Base-by-base conservation (phyloP, 23 tunicate genomes). In the Trididemnum clinides region DNA sequence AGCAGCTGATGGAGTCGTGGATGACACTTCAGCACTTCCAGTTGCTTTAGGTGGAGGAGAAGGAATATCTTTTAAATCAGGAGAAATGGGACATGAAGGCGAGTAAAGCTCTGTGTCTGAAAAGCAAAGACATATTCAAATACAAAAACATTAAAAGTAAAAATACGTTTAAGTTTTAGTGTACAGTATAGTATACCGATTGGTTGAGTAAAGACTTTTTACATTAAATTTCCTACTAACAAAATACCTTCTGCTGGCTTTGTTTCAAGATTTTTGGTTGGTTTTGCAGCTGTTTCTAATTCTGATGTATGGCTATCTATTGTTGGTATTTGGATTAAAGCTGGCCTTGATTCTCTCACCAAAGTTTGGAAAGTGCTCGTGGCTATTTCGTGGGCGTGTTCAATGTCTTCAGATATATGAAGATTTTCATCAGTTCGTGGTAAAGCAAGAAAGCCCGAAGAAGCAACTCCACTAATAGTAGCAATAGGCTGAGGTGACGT, bases 401-500 rank as follows among this genome's bases (percentile, higher is more conserved):
- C 76, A 22, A 59, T 33, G 5, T 82, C 74, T 18, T 2, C 71
- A 26, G 26, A 28, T 28, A 22, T 20, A 35, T 80, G 71, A 4
- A 70, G 81, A 44, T 30, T 71, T 20, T 71, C 73, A n/a, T 32
- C 33, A 73, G n/a, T n/a, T n/a, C n/a, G n/a, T n/a, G n/a, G n/a
- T n/a, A n/a, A n/a, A n/a, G n/a, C 57, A 36, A 15, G 44, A 31
- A 35, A 35, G 20, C 71, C 28, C 38, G 39, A 28, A 23, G 82
- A 29, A 0, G 87, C 34, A 71, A 82, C 64, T 0, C 86, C 82
- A 74, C 92, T 85, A 1, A 90, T 90, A 4, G 95, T 90, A 28
- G 95, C 88, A 51, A 90, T 90, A 0, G 95, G 89, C 78, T 85
- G 95, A n/a, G 95, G 95, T 1, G 85, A 70, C 50, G 22, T 35